Evolutionary conservation across 1,140 invertebrate species (phyloP), one percentile per base, ranked within the genome.

Genomic region (Leucophenga varia): DNA sequence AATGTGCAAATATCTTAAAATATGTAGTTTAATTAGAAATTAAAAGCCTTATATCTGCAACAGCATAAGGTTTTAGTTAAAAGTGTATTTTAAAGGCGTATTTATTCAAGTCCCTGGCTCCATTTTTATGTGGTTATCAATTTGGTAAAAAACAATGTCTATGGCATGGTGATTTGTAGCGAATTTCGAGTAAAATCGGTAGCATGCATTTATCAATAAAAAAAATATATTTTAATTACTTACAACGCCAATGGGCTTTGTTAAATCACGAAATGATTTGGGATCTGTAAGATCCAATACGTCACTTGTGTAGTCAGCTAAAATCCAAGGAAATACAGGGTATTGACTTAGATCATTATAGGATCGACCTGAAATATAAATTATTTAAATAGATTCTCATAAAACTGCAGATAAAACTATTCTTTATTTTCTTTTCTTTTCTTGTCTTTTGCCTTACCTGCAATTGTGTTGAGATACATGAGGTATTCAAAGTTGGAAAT

Each of bases 181-280:
- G n/a, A n/a, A n/a, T n/a, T n/a, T n/a, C n/a, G n/a, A n/a, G n/a
- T n/a, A n/a, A n/a, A n/a, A n/a, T n/a, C n/a, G n/a, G n/a, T n/a
- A n/a, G n/a, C n/a, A n/a, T n/a, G n/a, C n/a, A n/a, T n/a, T n/a
- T 7, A 4, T 40, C 13, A 17, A 7, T 1, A 30, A 36, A 22
- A 13, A 16, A n/a, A 3, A 8, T 1, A n/a, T n/a, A n/a, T n/a
- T n/a, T n/a, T n/a, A 0, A 9, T 2, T 8, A 51, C 64, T 59
- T 71, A 91, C 88, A 22, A 89, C 89, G 50, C 89, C 89, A 82
- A 91, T 89, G 8, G 89, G 90, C 61, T 86, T 86, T 16, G 83
- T 81, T 13, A 91, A 76, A 74, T 92, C 87, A 44, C 90, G 78
- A 75, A 91, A 91, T 20, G 84, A 85, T 46, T 72, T 68, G 4